phyloP scores from a whole-genome alignment of 2,888 invertebrate genomes.

The Arenicola marina region DNA sequence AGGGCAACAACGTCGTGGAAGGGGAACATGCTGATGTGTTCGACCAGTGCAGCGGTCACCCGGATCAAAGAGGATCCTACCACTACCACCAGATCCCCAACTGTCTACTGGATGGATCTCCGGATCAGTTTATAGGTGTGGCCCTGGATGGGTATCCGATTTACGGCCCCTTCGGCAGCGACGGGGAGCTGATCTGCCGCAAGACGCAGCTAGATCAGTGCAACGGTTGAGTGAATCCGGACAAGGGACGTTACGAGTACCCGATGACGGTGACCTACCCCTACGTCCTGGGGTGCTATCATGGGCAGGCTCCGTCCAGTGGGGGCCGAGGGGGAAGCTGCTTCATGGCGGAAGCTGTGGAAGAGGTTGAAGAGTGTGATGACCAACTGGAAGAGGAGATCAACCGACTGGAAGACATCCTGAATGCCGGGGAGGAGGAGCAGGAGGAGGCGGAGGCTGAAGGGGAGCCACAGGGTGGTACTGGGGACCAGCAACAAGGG shows the following conservation, averaged over 20 bases:
- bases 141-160: conserved; percentile 34
- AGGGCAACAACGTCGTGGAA: conserved; percentile 4
- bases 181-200: conserved; percentile 4
- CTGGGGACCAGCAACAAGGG: too few relatives aligned
- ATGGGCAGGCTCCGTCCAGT: not conserved
- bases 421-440: too few relatives aligned
- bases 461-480: too few relatives aligned
- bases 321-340: not conserved
- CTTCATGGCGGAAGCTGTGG: not conserved
- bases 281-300: conserved; percentile 30
- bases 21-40: conserved; percentile 15
- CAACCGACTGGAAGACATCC: too few relatives aligned
- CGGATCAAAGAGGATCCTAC: conserved; percentile 23
- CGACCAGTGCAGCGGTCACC: conserved; percentile 33
- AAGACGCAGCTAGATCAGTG: conserved; percentile 32
- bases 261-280: conserved; percentile 28
- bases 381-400: too few relatives aligned
- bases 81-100: conserved; percentile 33
- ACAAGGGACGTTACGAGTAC: conserved; percentile 28
- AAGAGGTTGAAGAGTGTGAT: too few relatives aligned
- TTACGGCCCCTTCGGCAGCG: conserved; percentile 26
- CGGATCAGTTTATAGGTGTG: conserved; percentile 34
- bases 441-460: too few relatives aligned
- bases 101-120: conserved; percentile 16
- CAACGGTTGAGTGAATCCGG: conserved; percentile 24